phyloP scores from a whole-genome alignment of 2,797 vertebrate species.

The Darevskia nairensis region DNA sequence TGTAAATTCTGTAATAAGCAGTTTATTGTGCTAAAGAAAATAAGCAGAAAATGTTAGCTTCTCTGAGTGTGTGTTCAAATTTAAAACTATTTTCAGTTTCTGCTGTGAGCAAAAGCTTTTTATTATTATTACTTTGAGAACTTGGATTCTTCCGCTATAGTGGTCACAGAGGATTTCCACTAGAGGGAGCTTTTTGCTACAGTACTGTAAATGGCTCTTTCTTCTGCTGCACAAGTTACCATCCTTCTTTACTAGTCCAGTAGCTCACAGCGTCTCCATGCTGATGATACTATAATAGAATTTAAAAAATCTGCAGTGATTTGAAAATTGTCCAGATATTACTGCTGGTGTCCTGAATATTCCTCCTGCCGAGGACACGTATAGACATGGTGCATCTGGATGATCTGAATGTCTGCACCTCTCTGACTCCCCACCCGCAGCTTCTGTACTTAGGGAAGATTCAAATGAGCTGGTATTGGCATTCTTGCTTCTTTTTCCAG shows the following conservation, averaged over 20 bases:
- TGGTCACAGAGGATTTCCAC: conserved; percentile 25
- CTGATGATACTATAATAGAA: background rate
- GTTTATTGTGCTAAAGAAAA: background rate
- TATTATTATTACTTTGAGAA: background rate
- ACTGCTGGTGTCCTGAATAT: background rate
- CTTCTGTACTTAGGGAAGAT: background rate
- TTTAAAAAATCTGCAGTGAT: background rate
- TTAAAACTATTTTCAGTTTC: background rate
- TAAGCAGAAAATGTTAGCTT: background rate
- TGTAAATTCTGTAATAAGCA: background rate
- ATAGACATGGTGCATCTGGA: background rate
- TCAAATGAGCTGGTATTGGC: background rate
- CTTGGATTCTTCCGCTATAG: background rate
- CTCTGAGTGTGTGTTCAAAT: background rate
- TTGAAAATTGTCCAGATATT: background rate
- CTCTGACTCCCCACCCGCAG: background rate
- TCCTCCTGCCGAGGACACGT: background rate
- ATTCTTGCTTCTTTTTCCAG: background rate
- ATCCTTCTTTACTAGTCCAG: background rate
- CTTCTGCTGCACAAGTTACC: background rate
- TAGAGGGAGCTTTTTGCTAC: conserved; percentile 20
- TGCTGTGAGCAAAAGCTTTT: background rate
- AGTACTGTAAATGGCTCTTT: background rate
- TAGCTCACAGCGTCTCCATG: background rate
- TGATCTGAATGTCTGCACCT: background rate